phyloP scores from a whole-genome alignment of 2,113 vertebrate genomes.

The Psephotus haematonotus region DNA sequence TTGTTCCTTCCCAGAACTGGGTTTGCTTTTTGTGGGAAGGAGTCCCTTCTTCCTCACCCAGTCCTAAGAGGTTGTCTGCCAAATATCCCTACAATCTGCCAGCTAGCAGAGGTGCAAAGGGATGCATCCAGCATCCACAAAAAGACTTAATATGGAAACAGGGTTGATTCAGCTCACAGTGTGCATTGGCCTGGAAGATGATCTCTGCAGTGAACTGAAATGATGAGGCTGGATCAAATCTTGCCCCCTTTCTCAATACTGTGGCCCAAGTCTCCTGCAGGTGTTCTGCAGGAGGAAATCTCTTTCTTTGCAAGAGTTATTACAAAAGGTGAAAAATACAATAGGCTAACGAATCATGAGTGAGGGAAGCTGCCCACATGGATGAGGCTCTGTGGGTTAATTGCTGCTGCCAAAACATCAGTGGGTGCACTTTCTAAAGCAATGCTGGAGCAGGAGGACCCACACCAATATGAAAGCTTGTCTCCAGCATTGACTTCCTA shows the following conservation, averaged over 20 bases:
- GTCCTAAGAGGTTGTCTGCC: background rate
- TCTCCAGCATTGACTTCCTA: constrained; percentile 25
- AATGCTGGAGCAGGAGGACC: background rate
- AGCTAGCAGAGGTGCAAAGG: fast-evolving
- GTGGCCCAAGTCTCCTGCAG: background rate
- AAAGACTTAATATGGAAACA: background rate
- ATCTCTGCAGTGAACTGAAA: background rate
- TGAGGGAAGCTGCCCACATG: background rate
- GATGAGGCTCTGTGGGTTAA: background rate
- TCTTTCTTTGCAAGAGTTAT: background rate
- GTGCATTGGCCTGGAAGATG: background rate
- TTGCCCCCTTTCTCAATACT: background rate
- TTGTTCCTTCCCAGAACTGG: background rate
- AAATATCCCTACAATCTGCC: background rate
- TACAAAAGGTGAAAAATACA: background rate
- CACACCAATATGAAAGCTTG: background rate
- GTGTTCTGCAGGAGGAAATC: background rate
- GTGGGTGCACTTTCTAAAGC: background rate
- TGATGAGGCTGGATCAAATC: background rate
- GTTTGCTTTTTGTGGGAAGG: background rate
- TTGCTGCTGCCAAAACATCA: background rate
- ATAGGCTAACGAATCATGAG: background rate
- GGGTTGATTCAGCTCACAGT: background rate
- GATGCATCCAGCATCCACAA: background rate
- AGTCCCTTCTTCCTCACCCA: background rate